Conservation (phyloP, 2,888 invertebrate genomes). For the Caenorhabditis imperialis region DNA sequence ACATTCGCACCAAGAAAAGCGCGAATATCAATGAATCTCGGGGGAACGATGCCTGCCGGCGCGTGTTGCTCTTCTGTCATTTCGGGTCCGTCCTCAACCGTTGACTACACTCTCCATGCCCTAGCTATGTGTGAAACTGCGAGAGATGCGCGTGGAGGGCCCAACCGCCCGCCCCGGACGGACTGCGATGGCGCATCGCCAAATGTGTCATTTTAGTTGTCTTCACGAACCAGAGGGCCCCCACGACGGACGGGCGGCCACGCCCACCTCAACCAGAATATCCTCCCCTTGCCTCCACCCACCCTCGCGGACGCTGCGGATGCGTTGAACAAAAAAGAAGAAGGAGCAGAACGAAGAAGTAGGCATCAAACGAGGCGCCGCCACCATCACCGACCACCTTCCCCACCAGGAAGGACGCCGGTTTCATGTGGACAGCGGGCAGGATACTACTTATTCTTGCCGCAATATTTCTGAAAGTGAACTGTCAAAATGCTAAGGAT, state of each 20-base stretch:
- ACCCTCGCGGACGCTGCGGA: conserved; percentile 53
- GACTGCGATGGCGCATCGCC: conserved; percentile 53
- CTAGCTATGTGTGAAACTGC: conserved; percentile 43
- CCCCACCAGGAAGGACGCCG: conserved; percentile 29
- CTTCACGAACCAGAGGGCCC: conserved; percentile 56
- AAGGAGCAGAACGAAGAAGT: conserved; percentile 41
- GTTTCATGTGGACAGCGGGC: conserved; percentile 41
- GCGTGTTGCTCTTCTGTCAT: conserved; percentile 50
- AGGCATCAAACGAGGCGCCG: conserved; percentile 38
- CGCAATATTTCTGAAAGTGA: conserved; percentile 42
- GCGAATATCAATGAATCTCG: conserved; percentile 56
- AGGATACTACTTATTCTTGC: conserved; percentile 42
- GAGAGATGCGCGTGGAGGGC: conserved; percentile 2
- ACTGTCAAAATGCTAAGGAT: conserved; percentile 21
- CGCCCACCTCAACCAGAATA: conserved; percentile 57
- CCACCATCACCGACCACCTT: conserved; percentile 39
- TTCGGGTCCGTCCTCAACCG: conserved; percentile 47
- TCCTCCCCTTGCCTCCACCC: conserved; percentile 47
- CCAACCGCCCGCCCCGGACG: conserved; percentile 39
- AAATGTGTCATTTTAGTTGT: conserved; percentile 60
- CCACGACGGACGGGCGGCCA: conserved; percentile 52
- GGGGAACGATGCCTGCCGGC: conserved; percentile 50
- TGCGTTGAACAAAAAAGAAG: conserved; percentile 49
- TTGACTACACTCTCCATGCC: conserved; percentile 45
- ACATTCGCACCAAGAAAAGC: conserved; percentile 52